Evolutionary conservation across 2,113 vertebrate genomes (phyloP).

Genomic region (Gymnobelideus leadbeateri): DNA sequence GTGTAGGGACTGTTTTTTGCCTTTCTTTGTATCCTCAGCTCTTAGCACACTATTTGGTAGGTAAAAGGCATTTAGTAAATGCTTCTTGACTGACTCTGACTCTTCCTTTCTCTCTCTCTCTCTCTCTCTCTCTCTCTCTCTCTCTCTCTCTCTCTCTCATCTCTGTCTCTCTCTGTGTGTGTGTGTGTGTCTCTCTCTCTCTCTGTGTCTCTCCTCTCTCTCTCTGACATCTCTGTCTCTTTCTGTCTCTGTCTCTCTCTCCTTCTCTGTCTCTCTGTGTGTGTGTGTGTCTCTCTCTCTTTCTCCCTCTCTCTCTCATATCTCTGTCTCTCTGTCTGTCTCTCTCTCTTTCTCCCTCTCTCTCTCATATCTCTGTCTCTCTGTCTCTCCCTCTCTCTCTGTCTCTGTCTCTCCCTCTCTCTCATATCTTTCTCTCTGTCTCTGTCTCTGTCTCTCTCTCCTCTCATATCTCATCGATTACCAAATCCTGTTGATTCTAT

Average conservation of each 20-base stretch:
- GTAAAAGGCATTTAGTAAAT: neutral
- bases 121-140: no score
- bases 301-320: neutral
- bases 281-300: no score
- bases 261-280: no score
- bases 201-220: no score
- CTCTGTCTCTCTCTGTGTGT: no score
- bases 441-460: no score
- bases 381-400: no score
- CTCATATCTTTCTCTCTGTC: neutral
- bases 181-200: neutral
- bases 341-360: neutral
- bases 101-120: neutral
- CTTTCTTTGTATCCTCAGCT: neutral
- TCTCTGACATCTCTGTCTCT: neutral
- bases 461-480: neutral
- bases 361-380: no score
- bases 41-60: no score
- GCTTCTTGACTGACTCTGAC: neutral
- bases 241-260: neutral
- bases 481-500: neutral
- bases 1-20: neutral
- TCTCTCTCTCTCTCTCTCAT: no score
- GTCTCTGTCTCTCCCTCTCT: neutral
- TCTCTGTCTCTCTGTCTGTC: no score